Evolutionary conservation across 2,888 invertebrate species (phyloP).

Genomic region (Tetragonula carbonaria): DNA sequence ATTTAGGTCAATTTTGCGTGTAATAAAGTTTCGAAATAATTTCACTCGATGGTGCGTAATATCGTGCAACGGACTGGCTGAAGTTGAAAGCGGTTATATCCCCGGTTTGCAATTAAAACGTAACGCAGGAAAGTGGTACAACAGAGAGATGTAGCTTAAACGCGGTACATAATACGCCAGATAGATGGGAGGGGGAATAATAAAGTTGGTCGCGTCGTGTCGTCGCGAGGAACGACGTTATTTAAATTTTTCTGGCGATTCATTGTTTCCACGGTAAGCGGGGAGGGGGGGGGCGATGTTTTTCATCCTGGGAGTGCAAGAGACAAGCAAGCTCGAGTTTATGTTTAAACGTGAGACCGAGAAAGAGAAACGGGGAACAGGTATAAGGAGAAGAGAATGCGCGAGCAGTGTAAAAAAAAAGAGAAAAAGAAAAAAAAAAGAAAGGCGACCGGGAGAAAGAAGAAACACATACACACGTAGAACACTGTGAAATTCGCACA

Average conservation of each 20-base stretch:
- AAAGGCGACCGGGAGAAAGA: not conserved
- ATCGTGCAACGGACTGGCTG: not conserved
- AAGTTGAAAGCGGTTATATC: not conserved
- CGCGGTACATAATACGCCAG: not conserved
- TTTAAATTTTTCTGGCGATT: not conserved
- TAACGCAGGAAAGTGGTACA: not conserved
- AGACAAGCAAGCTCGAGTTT: not conserved
- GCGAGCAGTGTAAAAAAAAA: not conserved
- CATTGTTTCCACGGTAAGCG: not conserved
- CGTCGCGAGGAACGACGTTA: not conserved
- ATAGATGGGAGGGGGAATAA: not conserved
- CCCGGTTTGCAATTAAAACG: slow-evolving; percentile 30
- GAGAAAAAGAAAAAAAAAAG: not conserved
- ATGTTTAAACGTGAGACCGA: not conserved
- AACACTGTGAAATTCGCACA: not conserved
- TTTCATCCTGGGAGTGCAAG: not conserved
- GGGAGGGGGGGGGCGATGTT: not conserved
- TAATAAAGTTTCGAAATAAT: slow-evolving; percentile 38
- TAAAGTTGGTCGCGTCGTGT: not conserved
- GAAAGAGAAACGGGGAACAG: not conserved
- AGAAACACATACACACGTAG: not conserved
- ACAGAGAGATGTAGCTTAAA: not conserved
- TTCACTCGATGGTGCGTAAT: not conserved
- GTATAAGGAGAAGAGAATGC: not conserved
- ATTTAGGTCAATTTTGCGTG: slow-evolving; percentile 9